A percentile compares a stretch with the other conserved stretches of the same genome.
These are phyloP conservation scores for Temnothorax unifasciatus DNA, from an alignment of 2,888 invertebrate genomes.

Conservation along the genomic window DNA sequence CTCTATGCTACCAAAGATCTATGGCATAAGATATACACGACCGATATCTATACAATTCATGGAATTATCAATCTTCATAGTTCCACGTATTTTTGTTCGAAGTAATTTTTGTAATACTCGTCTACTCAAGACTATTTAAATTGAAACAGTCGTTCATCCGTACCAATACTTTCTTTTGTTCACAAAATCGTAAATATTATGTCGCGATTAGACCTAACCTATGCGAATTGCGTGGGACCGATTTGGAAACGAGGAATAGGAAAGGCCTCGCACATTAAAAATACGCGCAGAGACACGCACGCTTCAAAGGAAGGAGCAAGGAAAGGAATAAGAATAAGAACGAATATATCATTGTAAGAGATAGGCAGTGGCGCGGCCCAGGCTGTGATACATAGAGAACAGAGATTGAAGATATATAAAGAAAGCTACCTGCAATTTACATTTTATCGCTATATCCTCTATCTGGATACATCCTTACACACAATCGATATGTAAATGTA, in stretches of 20 bases:
- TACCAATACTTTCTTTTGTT: not conserved
- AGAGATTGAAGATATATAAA: constrained; percentile 84
- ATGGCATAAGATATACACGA: not conserved
- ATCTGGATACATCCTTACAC: constrained; percentile 82
- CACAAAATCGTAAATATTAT: not conserved
- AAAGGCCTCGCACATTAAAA: constrained; percentile 32
- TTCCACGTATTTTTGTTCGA: too few species aligned
- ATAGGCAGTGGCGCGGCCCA: constrained; percentile 86
- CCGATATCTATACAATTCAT: constrained; percentile 9
- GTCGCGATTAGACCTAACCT: not conserved
- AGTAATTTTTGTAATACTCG: not conserved
- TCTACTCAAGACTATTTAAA: constrained; percentile 11
- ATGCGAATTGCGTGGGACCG: not conserved
- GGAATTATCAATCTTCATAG: not conserved
- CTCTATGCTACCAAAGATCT: not conserved
- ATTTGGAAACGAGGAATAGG: constrained; percentile 18
- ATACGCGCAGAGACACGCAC: not conserved
- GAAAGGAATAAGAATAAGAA: constrained; percentile 1
- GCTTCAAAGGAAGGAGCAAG: not conserved
- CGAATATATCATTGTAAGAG: constrained; percentile 65
- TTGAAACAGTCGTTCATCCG: too few species aligned
- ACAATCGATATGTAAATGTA: constrained; percentile 83
- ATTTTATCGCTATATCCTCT: constrained; percentile 81
- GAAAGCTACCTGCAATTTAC: constrained; percentile 79
- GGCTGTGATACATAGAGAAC: constrained; percentile 86